Base-by-base conservation (phyloP, 2,888 invertebrate genomes). In the Beris morrisii region DNA sequence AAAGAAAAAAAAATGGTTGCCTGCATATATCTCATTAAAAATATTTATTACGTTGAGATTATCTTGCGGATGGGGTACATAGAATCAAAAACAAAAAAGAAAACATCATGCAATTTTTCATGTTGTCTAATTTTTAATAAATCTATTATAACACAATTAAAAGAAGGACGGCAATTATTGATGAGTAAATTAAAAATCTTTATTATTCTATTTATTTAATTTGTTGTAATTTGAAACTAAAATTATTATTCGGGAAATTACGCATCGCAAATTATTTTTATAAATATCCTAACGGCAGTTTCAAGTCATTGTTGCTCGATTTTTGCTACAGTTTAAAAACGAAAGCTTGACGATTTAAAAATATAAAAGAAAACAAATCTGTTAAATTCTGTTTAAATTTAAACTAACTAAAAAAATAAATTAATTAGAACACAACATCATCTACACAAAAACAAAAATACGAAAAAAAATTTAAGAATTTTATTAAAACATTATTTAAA, bases 311-410 rank as follows among this genome's bases (percentile, higher is more conserved):
- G 38, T 38, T 38, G 38, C 38, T 38, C 57, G n/a, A 45, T 15
- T 28, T 22, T 9, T 38, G 9, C 28, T 13, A 9, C 31, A 31
- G 12, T 55, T 12, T 12, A 38, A 55, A 32, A 55, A 55, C 30
- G 11, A 30, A 31, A 12, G 31, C n/a, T 30, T 13, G n/a, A 15
- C 11, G 6, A n/a, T 22, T 7, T 15, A 57, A 57, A 9, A 12
- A 7, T 38, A 38, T 9, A 38, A 38, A 38, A 38, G 9, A 38
- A 45, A 43, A 58, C 66, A 70, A 72, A 57, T 68, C 22, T 22
- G 45, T 59, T 32, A 31, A 58, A 67, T 64, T 65, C 70, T 68
- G 68, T 68, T 71, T 46, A 69, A 68, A 13, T 12, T 57, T 57
- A 43, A 12, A 15, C 43, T 7, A 56, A 38, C 2, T 9, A n/a